Base-by-base conservation (phyloP, 2,113 vertebrate species). In the Nicator chloris region DNA sequence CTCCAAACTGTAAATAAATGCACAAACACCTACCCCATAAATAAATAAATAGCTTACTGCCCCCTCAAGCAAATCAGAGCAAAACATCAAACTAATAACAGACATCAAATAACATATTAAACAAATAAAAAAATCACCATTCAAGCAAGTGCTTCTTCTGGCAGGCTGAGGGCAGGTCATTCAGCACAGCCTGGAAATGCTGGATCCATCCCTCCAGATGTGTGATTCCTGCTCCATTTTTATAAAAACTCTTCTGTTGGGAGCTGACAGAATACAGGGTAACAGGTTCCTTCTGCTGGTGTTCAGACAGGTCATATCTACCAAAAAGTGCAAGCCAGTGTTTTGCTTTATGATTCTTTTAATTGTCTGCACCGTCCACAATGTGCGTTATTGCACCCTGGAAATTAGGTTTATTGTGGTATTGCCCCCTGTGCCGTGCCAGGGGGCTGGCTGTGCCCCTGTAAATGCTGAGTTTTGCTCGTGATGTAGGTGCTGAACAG, bases 141-240 rank as follows among this genome's bases (percentile, higher is more conserved):
- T 16, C 22, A 68, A 40, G 7, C 16, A n/a, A 70, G 33, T 15
- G 24, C 11, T 83, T 40, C 54, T 92, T 24, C 42, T 61, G 22
- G 3, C 10, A 24, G 39, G 37, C 56, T 75, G 51, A 39, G 45
- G n/a, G 13, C 39, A 44, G 61, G 30, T 13, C 7, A 3, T 33
- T 54, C 68, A 53, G 63, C 51, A 18, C 39, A 78, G 35, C 18
- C 24, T 31, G 37, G 26, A 16, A 35, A 27, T 13, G 83, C 8
- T 1, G 6, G 37, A n/a, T 31, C 17, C 60, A 66, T 51, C 21
- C 35, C 26, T 27, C 64, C 39, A 53, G 45, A n/a, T 45, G 47
- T 10, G 20, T 1, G 0, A 17, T 45, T 75, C 31, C 17, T 10
- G 13, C 0, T 1, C 18, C 75, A 2, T 15, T 39, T 90, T 76